Evolutionary conservation across 2,888 invertebrate genomes (phyloP).

Genomic region (Rhingia rostrata): DNA sequence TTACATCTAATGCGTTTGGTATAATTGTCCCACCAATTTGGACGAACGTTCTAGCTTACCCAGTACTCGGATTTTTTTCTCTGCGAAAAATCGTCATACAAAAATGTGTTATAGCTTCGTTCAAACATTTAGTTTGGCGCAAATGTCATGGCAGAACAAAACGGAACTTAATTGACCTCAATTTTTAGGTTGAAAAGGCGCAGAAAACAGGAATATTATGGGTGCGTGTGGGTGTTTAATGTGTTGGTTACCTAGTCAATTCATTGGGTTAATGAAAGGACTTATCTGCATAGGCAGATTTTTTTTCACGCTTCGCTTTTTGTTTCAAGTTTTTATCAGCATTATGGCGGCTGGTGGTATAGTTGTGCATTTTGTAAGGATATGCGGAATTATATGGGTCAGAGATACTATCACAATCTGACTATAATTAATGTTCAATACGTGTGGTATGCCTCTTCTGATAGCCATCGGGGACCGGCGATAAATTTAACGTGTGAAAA

Average conservation of each 20-base stretch:
- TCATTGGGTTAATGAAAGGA: slow-evolving; percentile 63
- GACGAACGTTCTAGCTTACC: slow-evolving; percentile 28
- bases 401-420: slow-evolving; percentile 49
- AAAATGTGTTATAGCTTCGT: background rate
- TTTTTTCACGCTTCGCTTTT: slow-evolving; percentile 8
- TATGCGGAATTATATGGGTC: slow-evolving; percentile 51
- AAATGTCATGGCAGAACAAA: slow-evolving; percentile 44
- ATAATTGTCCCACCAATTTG: slow-evolving; percentile 31
- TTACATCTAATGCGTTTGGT: slow-evolving; percentile 53
- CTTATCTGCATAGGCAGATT: slow-evolving; percentile 45
- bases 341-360: background rate
- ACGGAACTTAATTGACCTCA: slow-evolving; percentile 66
- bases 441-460: slow-evolving; percentile 12
- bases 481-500: slow-evolving; percentile 48
- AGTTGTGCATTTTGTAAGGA: slow-evolving; percentile 24
- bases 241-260: slow-evolving; percentile 52
- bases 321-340: slow-evolving; percentile 24
- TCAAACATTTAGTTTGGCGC: background rate
- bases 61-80: background rate
- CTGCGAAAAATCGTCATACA: background rate
- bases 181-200: slow-evolving; percentile 35
- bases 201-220: slow-evolving; percentile 28
- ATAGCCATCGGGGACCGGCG: slow-evolving; percentile 3
- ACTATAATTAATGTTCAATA: slow-evolving; percentile 59
- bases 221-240: background rate